These are phyloP conservation scores for Lepidonotus clava DNA, from an alignment of 2,888 invertebrate species.

Conservation along the genomic window DNA sequence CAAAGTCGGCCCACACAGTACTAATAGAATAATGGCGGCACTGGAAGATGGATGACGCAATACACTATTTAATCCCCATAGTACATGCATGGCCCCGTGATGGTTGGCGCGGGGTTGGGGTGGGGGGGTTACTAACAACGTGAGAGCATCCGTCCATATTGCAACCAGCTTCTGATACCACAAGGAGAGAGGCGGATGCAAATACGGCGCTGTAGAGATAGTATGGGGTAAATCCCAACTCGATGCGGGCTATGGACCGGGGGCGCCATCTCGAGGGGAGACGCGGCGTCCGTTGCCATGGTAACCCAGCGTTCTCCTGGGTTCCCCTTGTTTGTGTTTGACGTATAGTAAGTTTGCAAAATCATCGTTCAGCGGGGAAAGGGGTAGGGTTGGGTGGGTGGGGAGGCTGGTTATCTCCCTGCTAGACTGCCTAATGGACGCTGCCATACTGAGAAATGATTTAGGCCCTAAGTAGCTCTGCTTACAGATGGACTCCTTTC, in stretches of 20 bases:
- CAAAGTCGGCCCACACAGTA: not conserved
- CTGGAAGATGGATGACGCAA: not conserved
- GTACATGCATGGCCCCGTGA: not conserved
- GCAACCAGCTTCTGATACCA: not conserved
- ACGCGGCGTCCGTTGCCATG: constrained; percentile 27
- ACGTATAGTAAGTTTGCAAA: not conserved
- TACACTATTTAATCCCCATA: not conserved
- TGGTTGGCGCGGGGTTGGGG: not conserved
- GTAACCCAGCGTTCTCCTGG: not conserved
- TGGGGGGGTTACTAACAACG: not conserved
- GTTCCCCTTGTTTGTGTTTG: not conserved
- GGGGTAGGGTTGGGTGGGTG: not conserved
- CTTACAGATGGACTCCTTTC: too few relatives aligned
- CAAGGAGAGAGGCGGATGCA: too few relatives aligned
- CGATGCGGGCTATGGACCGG: not conserved
- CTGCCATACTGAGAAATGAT: too few relatives aligned
- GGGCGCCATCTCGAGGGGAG: not conserved
- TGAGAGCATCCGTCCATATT: not conserved
- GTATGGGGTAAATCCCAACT: not conserved
- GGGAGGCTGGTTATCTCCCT: not conserved
- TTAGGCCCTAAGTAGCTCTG: too few relatives aligned
- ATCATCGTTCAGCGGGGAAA: not conserved
- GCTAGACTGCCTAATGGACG: not conserved
- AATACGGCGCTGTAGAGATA: not conserved
- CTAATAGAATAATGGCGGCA: not conserved